Conservation (phyloP, 2,797 vertebrate genomes). For the Cossypha polioptera region DNA sequence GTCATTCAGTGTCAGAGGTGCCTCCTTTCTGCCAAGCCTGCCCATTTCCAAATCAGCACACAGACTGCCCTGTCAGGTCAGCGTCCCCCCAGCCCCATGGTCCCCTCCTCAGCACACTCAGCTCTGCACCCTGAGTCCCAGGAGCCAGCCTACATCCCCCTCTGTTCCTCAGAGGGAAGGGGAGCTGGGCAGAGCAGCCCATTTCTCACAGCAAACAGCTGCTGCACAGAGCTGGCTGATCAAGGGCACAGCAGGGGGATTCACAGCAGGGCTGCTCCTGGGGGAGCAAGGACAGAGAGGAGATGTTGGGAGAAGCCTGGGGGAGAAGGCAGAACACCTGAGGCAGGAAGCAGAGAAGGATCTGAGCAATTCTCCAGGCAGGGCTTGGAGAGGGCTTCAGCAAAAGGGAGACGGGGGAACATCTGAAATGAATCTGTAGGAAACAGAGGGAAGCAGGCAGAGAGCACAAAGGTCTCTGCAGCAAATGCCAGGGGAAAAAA, state of each 20-base stretch:
- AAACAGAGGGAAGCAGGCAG: neutral
- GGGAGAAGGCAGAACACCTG: neutral
- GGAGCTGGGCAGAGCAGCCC: neutral
- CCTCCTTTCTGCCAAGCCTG: neutral
- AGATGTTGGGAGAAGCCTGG: neutral
- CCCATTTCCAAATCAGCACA: neutral
- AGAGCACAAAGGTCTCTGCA: neutral
- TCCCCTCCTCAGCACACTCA: neutral
- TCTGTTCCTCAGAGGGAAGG: neutral
- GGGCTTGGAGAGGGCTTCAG: neutral
- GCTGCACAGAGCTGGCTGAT: neutral
- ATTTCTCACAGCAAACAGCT: neutral
- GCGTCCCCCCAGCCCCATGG: neutral
- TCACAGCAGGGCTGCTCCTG: neutral
- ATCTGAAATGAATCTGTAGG: neutral
- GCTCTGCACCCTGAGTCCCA: neutral
- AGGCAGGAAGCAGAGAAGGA: neutral
- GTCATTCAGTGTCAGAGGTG: neutral
- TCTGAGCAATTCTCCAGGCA: neutral
- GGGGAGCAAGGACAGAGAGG: neutral
- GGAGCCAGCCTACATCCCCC: neutral
- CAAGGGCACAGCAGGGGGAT: fast-evolving
- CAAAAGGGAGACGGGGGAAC: neutral
- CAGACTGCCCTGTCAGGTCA: neutral
- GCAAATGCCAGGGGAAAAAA: neutral